Base-by-base conservation (phyloP, 2,113 vertebrate genomes). In the Raja brachyura region DNA sequence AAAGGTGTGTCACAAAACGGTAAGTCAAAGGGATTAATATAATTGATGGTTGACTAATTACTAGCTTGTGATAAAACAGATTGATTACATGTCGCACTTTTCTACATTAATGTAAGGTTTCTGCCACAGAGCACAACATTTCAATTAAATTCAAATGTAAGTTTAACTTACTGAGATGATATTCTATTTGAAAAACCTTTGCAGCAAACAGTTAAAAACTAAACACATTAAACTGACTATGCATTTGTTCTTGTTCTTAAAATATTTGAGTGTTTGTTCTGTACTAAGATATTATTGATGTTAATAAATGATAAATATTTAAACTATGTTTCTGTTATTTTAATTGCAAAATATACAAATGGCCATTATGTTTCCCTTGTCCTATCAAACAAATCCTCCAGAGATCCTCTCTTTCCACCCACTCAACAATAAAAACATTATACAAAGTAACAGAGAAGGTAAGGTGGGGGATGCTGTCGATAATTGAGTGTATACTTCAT, bases 141-240 rank as follows among this genome's bases (percentile, higher is more conserved):
- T 48, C 39, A 48, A 48, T 92, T 92, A 70, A 70, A 90, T 11
- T 92, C 8, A 70, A 70, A 54, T 74, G 39, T 92, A 73, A 25
- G n/a, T 92, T 92, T 92, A 73, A 73, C 31, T 92, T 11, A 73
- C 59, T 86, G 83, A 88, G 28, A 31, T 88, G 4, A 88, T 66
- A 18, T n/a, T 88, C 3, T n/a, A 74, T 18, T 39, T 73, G 31
- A 54, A 92, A 54, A 68, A 90, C n/a, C 86, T 90, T 31, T 33
- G 4, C 14, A 31, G 31, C 8, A 28, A 73, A 25, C 20, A 48
- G n/a, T 54, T 54, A 20, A 54, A 39, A 90, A 48, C 22, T 73
- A 92, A 74, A 73, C 4, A 63, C 73, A 68, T 92, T 92, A 13
- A 70, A 70, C 61, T 1, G 39, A 68, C 39, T 8, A 92, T 59